phyloP scores from a whole-genome alignment of 2,113 vertebrate species.

The Corydoras sp. region DNA sequence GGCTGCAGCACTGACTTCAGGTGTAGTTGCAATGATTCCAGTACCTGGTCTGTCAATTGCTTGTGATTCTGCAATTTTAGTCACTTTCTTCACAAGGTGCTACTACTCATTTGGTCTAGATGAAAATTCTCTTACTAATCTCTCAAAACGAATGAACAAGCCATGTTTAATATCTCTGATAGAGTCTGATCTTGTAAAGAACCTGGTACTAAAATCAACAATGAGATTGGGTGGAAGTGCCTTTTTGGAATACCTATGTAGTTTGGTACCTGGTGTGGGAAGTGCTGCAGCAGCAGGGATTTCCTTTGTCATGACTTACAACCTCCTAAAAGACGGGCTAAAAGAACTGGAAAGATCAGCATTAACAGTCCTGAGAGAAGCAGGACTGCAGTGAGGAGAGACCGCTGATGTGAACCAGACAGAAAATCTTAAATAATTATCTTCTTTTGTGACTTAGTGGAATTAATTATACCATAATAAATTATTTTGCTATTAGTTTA shows the following conservation, averaged over 20 bases:
- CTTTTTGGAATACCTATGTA: slow-evolving; percentile 16
- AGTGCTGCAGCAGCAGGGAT: slow-evolving; percentile 12
- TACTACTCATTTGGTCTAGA: slow-evolving; percentile 57
- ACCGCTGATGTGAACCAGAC: neutral
- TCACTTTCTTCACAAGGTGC: slow-evolving; percentile 45
- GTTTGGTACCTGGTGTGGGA: slow-evolving; percentile 24
- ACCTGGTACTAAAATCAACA: neutral
- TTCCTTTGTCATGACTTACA: slow-evolving; percentile 29
- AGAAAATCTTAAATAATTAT: no score
- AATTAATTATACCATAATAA: no score
- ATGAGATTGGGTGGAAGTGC: neutral
- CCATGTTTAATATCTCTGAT: slow-evolving; percentile 51
- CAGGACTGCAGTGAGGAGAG: slow-evolving; percentile 5
- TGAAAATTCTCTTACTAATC: slow-evolving; percentile 50
- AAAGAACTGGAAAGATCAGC: slow-evolving; percentile 32
- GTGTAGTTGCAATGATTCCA: slow-evolving; percentile 47
- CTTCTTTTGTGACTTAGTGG: no score
- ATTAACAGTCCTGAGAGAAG: slow-evolving; percentile 17
- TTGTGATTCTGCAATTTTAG: slow-evolving; percentile 53
- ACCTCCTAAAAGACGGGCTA: slow-evolving; percentile 25
- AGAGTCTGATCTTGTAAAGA: slow-evolving; percentile 41
- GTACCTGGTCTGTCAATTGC: slow-evolving; percentile 52
- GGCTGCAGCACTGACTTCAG: slow-evolving; percentile 50
- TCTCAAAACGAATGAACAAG: slow-evolving; percentile 57
- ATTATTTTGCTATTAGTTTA: no score